These are phyloP conservation scores for Delphinapterus leucas DNA, from an alignment of 2,113 vertebrate species.

Conservation along the genomic window DNA sequence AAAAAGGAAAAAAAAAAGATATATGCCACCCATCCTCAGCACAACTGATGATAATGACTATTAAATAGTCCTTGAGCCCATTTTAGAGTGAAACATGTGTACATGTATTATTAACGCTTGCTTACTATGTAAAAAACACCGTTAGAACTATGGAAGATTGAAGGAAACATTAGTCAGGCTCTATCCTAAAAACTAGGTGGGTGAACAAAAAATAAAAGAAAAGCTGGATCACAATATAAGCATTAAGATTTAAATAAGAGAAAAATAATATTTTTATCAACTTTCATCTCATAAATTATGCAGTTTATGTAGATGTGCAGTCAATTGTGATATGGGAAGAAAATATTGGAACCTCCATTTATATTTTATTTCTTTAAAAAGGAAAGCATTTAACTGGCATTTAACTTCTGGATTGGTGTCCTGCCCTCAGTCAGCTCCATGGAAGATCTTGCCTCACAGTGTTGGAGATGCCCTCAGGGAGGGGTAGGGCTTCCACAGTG, in stretches of 20 bases:
- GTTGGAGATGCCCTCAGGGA: not conserved
- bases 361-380: not conserved
- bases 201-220: not conserved
- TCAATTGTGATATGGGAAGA: not conserved
- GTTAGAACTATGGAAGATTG: not conserved
- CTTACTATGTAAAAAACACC: not conserved
- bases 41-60: not conserved
- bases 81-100: not conserved
- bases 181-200: not conserved
- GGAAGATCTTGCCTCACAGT: not conserved
- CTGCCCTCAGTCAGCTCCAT: not conserved
- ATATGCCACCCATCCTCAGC: not conserved
- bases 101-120: not conserved
- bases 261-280: not conserved
- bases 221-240: not conserved
- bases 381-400: not conserved
- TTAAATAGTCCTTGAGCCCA: not conserved
- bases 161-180: not conserved
- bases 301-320: not conserved
- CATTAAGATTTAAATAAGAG: not conserved
- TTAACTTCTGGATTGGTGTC: not conserved
- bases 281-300: not conserved
- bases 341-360: not conserved
- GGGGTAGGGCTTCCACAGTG: not conserved
- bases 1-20: not conserved